A percentile compares a stretch with the other conserved stretches of the same genome.
phyloP scores from a whole-genome alignment of 2,113 vertebrate species.

The Epinephelus moara region DNA sequence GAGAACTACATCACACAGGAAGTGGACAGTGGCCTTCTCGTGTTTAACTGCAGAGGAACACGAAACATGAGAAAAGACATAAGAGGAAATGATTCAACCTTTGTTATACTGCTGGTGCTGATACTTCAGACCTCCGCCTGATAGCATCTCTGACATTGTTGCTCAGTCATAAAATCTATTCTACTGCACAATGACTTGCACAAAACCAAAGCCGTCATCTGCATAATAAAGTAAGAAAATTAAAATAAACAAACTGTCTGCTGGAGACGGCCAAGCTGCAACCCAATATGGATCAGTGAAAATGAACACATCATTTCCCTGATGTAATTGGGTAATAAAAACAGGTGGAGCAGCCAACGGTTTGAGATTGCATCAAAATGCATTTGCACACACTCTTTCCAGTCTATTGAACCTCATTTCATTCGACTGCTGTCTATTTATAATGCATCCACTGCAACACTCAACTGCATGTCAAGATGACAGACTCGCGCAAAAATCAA shows the following conservation, averaged over 20 bases:
- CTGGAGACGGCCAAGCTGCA: not conserved
- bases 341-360: conserved; percentile 19
- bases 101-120: conserved; percentile 1
- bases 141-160: conserved; percentile 5
- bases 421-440: conserved; percentile 41
- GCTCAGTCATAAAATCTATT: not conserved
- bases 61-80: conserved; percentile 3
- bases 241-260: conserved; percentile 27
- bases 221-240: conserved; percentile 13
- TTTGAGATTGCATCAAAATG: conserved; percentile 51
- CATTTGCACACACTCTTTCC: conserved; percentile 43
- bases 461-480: conserved; percentile 22
- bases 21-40: conserved; percentile 5
- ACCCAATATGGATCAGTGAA: conserved; percentile 7
- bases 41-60: conserved; percentile 22
- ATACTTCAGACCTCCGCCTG: not conserved
- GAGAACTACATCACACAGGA: conserved; percentile 27
- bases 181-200: not conserved
- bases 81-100: conserved; percentile 52
- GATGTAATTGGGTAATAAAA: conserved; percentile 62
- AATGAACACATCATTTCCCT: conserved; percentile 54
- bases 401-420: conserved; percentile 44
- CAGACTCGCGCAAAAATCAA: not conserved
- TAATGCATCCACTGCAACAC: conserved; percentile 5
- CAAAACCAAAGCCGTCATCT: not conserved